Evolutionary conservation across 2,797 vertebrate species (phyloP), one percentile per base, ranked within the genome.

Genomic region (Merluccius polli): DNA sequence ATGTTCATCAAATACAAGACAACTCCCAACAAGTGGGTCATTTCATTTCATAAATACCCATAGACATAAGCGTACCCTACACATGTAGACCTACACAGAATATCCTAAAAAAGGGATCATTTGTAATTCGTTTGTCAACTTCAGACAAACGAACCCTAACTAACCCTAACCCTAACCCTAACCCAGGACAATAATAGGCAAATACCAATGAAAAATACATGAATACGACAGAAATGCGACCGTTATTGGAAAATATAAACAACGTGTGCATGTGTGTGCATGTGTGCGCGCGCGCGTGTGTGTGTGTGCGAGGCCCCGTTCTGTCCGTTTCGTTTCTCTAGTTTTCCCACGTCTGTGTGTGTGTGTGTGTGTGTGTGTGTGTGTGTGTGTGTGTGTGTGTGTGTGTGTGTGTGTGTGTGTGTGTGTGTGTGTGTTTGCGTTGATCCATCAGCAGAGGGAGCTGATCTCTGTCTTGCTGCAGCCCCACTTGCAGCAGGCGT

Each of bases 391-490:
- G 67, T 71, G 35, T 44, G 30, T 15, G 6, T 72, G 35, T 72
- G 32, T 59, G 72, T 41, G 3, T 27, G 2, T 59, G 67, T 71
- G 35, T 44, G 30, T 15, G 6, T 72, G 35, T 72, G 32, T 59
- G 72, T 41, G 3, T 27, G 2, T 59, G 67, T 71, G 35, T 44
- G 30, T 15, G 6, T 72, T n/a, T n/a, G n/a, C n/a, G n/a, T n/a
- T n/a, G n/a, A n/a, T 70, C 29, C 29, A 18, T 93, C 91, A 97
- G 82, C 96, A 97, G 30, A 96, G 91, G 9, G 94, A 94, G 89
- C 95, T 95, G 84, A 97, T 95, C 80, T 97, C 94, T 8, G 90
- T 94, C 84, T 95, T 96, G 88, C 93, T 96, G 87, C 96, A 97
- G 2, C 96, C 95, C 94, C 93, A 95, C 78, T 94, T 94, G 89